Base-by-base conservation (phyloP, 2,113 vertebrate genomes). In the Mionectes macconnelli region DNA sequence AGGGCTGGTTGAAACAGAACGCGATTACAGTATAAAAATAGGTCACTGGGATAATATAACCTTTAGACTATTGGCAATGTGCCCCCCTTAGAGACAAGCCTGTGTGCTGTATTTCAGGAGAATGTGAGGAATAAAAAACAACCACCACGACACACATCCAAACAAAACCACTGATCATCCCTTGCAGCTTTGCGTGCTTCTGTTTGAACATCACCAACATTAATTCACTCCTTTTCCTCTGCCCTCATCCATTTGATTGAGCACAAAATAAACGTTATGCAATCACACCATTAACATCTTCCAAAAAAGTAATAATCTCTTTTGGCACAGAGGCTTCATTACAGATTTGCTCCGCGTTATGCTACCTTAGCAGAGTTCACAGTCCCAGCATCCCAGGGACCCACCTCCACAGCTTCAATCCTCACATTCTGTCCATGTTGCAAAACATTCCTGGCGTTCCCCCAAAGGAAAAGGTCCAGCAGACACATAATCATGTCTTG, bases 11-110 rank as follows among this genome's bases (percentile, higher is more conserved):
- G 94, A 95, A 92, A 94, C 69, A 73, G 83, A 95, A 92, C 18
- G 3, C 18, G 55, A 96, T 92, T 86, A 87, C 45, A 93, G 92
- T 93, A 94, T 94, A 96, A 97, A 96, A 97, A 96, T 97, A 97
- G 95, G 94, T 97, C 96, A 97, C 90, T 96, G 78, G 95, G 93
- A 96, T 94, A 97, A 97, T 91, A 96, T 96, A 97, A 97, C 97
- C 94, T 97, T 97, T 97, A 95, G 90, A 96, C 93, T 97, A 37
- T 6, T 97, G 95, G 96, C 95, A 96, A 39, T 14, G 73, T 84
- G 95, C 93, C 93, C 83, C 92, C 73, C 85, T 96, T 76, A 84
- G 92, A 97, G 92, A 76, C 94, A 73, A 74, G 92, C 55, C 77
- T 76, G 74, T 3, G 40, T 89, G 88, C 94, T 92, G 1, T 59